These are phyloP conservation scores for Charadrius vociferus DNA, from an alignment of 2,113 vertebrate species.

Conservation along the genomic window DNA sequence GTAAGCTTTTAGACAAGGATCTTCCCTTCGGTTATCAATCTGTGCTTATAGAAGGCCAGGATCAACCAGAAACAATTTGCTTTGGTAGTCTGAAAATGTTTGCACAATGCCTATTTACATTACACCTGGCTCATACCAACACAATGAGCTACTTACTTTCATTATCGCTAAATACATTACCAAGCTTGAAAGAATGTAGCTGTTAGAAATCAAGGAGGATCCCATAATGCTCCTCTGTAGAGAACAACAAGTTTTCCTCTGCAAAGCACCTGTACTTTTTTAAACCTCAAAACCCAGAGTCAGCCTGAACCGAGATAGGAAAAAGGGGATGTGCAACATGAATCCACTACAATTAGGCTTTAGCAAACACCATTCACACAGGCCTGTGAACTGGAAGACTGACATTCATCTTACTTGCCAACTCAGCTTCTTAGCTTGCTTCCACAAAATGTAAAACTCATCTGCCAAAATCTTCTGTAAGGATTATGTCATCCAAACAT, in stretches of 20 bases:
- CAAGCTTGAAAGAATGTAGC: conserved; percentile 35
- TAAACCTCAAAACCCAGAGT: not conserved
- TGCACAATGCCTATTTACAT: conserved; percentile 12
- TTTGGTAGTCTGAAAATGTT: not conserved
- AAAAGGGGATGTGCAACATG: not conserved
- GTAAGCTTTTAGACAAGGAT: not conserved
- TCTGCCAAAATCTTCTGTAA: not conserved
- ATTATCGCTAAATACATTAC: conserved; percentile 16
- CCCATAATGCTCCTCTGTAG: not conserved
- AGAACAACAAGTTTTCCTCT: not conserved
- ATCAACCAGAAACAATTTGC: conserved; percentile 8
- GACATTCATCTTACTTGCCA: not conserved
- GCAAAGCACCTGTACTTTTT: not conserved
- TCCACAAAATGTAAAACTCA: not conserved
- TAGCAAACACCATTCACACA: not conserved
- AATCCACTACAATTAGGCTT: not conserved
- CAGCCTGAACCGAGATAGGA: not conserved
- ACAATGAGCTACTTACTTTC: conserved; percentile 36
- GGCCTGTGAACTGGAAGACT: not conserved
- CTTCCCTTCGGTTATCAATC: not conserved
- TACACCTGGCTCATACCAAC: conserved; percentile 35
- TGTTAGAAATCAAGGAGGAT: conserved; percentile 9
- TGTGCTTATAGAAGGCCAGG: not conserved
- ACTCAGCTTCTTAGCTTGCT: not conserved
- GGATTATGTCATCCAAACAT: not conserved